Conservation (phyloP, 2,797 vertebrate genomes). For the Melanotaenia pygmaea region DNA sequence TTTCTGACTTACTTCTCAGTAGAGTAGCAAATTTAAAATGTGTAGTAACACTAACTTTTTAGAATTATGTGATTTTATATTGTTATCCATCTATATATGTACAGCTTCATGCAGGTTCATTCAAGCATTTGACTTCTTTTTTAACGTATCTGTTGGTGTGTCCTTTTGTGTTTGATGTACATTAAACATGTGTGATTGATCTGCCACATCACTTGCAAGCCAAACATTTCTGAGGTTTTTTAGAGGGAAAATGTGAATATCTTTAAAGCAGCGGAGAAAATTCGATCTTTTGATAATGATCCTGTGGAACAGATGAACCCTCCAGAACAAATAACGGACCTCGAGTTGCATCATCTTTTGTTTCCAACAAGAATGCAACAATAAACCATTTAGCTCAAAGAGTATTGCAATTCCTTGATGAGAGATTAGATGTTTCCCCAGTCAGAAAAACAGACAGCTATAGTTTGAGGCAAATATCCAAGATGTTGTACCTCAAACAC, state of each 20-base stretch:
- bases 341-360: background rate
- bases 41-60: background rate
- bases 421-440: background rate
- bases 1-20: background rate
- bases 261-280: background rate
- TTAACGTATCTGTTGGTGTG: background rate
- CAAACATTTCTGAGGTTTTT: background rate
- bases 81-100: background rate
- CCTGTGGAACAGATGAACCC: background rate
- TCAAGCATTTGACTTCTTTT: background rate
- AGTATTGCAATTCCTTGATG: background rate
- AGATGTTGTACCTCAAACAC: background rate
- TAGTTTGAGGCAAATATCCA: background rate
- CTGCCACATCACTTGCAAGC: too few relatives aligned
- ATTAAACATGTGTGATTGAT: background rate
- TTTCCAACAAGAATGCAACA: background rate
- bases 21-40: background rate
- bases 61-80: background rate
- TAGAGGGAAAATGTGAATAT: too few relatives aligned
- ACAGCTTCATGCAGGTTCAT: background rate
- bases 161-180: background rate
- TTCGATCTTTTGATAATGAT: fast-evolving
- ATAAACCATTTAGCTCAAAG: background rate
- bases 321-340: background rate
- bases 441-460: background rate